Evolutionary conservation across 2,797 vertebrate species (phyloP).

Genomic region (Sebastes cheni): DNA sequence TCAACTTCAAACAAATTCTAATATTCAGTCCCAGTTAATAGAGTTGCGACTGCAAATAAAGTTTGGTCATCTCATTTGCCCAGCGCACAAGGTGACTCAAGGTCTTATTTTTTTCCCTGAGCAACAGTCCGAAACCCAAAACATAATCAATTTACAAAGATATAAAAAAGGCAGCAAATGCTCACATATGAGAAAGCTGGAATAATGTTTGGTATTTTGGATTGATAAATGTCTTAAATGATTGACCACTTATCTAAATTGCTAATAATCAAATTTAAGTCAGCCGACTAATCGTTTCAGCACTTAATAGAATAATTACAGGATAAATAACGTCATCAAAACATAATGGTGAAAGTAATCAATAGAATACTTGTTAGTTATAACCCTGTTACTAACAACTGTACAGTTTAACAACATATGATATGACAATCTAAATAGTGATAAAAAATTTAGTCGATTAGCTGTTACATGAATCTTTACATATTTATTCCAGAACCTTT

Average conservation of each 20-base stretch:
- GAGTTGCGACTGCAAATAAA: not conserved
- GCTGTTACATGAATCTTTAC: not conserved
- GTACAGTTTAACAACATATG: not conserved
- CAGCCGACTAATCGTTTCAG: not conserved
- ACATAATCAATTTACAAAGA: not conserved
- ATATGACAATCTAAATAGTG: not conserved
- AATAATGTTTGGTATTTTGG: not conserved
- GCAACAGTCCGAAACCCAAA: not conserved
- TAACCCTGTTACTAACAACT: not conserved
- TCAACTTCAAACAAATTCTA: not conserved
- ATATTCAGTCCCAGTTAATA: not conserved
- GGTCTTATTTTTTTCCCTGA: fast-evolving
- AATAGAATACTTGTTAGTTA: not conserved
- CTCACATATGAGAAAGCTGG: not conserved
- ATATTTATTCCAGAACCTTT: not conserved
- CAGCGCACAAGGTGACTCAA: not conserved
- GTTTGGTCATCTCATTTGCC: not conserved
- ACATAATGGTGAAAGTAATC: not conserved
- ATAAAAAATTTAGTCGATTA: not conserved
- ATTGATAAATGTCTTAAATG: not conserved
- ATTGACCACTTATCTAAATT: not conserved
- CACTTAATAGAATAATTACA: not conserved
- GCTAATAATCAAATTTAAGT: not conserved
- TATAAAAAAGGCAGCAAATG: not conserved
- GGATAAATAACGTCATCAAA: not conserved